A percentile compares a stretch with the other conserved stretches of the same genome.
Conservation (phyloP, 2,888 invertebrate genomes). For the Pseudeuparius sepicola region DNA sequence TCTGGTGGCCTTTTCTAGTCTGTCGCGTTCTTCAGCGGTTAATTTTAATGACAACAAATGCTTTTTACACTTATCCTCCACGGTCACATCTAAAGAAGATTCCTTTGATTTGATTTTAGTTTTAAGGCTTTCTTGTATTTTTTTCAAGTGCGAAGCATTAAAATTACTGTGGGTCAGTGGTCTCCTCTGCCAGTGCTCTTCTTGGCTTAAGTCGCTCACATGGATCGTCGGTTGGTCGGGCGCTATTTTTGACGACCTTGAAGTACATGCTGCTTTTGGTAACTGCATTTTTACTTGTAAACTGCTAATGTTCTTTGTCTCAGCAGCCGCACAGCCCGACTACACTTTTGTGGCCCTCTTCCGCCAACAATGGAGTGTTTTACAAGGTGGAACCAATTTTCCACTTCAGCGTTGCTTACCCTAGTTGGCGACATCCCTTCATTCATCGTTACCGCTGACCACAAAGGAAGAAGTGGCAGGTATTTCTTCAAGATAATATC, state of each 20-base stretch:
- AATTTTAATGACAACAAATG: too few species aligned
- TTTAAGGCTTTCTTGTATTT: slow-evolving; percentile 3
- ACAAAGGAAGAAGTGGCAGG: too few species aligned
- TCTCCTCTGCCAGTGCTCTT: slow-evolving; percentile 6
- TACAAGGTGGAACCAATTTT: slow-evolving; percentile 5
- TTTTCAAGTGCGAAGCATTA: slow-evolving; percentile 4
- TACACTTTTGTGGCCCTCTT: slow-evolving; percentile 3
- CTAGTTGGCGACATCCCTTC: too few species aligned
- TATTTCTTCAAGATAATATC: too few species aligned
- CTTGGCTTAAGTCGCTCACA: too few species aligned
- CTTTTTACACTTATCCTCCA: too few species aligned
- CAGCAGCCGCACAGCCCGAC: slow-evolving; percentile 6
- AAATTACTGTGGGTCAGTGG: slow-evolving; percentile 3
- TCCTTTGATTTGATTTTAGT: too few species aligned
- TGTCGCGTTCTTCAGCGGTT: too few species aligned
- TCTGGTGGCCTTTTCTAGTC: too few species aligned
- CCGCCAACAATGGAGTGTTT: neutral
- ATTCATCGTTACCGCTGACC: too few species aligned
- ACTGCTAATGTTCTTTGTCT: slow-evolving; percentile 2
- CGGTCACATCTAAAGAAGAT: too few species aligned
- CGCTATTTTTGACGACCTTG: neutral
- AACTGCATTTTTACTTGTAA: slow-evolving; percentile 1
- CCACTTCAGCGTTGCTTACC: too few species aligned
- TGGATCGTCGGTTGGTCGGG: slow-evolving; percentile 4
- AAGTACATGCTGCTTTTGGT: slow-evolving; percentile 5